Percentiles rank a stretch among this genome's conserved stretches.
These are phyloP conservation scores for cat (Felis catus) DNA, from an alignment of 2,113 vertebrate species.

Conservation along the genomic window DNA sequence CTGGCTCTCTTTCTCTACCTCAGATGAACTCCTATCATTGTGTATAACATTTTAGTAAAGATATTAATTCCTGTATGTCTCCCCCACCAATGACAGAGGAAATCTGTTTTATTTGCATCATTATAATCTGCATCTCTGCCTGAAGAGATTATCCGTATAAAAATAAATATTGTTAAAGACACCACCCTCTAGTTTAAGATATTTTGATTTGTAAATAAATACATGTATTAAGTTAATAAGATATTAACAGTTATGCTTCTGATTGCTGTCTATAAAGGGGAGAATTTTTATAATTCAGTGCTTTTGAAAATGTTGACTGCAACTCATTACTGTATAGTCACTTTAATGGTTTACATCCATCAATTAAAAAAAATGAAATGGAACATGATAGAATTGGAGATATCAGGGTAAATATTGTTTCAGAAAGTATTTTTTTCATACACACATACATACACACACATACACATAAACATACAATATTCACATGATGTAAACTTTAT, in stretches of 20 bases:
- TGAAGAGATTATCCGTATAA: not conserved
- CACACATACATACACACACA: not conserved
- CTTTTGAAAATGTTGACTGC: constrained; percentile 49
- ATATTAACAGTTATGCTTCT: not conserved
- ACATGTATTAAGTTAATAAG: constrained; percentile 14
- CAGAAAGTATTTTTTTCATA: not conserved
- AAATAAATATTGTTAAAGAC: not conserved
- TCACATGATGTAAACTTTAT: not conserved
- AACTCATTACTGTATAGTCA: not conserved
- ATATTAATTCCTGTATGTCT: not conserved
- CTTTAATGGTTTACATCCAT: not conserved
- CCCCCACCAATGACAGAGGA: not conserved
- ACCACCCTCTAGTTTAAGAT: not conserved
- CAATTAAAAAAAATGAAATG: constrained; percentile 3
- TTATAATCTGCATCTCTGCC: not conserved
- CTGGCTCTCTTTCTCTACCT: not conserved
- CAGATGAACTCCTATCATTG: not conserved
- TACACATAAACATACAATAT: not conserved
- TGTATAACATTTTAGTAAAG: not conserved
- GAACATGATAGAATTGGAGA: constrained; percentile 35
- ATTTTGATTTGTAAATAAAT: not conserved
- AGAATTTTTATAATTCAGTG: not conserved
- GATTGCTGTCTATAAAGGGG: not conserved
- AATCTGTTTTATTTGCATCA: not conserved
- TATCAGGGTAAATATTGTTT: constrained; percentile 51